Evolutionary conservation across 2,797 vertebrate species (phyloP).

Genomic region (Prionace glauca): DNA sequence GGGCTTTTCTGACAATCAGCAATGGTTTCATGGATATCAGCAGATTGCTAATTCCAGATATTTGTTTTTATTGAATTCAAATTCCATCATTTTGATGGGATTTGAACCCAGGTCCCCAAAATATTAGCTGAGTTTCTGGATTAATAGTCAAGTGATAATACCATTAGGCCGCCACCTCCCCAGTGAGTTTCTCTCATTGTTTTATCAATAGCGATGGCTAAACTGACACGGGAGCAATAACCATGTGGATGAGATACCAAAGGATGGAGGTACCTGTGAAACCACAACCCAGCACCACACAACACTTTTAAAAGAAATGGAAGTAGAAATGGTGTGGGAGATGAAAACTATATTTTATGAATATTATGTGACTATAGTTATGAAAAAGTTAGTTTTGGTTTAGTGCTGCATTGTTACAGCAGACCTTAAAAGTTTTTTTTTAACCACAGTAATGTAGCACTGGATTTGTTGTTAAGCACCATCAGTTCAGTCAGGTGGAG

Average conservation of each 20-base stretch:
- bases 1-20: too few relatives aligned
- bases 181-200: too few relatives aligned
- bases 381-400: neutral
- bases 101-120: too few relatives aligned
- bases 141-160: too few relatives aligned
- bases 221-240: neutral
- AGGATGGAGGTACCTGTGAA: neutral
- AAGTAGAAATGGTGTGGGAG: neutral
- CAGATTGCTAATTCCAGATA: too few relatives aligned
- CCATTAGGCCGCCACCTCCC: too few relatives aligned
- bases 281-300: neutral
- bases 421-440: neutral
- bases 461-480: neutral
- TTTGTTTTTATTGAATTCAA: too few relatives aligned
- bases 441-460: neutral
- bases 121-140: too few relatives aligned
- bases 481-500: neutral
- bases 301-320: neutral
- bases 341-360: neutral
- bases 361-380: neutral
- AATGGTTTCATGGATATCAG: too few relatives aligned
- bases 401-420: neutral
- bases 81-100: too few relatives aligned
- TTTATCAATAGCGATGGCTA: neutral
- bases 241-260: neutral